Evolutionary conservation across 2,113 vertebrate genomes (phyloP).

Genomic region (Camelus bactrianus): DNA sequence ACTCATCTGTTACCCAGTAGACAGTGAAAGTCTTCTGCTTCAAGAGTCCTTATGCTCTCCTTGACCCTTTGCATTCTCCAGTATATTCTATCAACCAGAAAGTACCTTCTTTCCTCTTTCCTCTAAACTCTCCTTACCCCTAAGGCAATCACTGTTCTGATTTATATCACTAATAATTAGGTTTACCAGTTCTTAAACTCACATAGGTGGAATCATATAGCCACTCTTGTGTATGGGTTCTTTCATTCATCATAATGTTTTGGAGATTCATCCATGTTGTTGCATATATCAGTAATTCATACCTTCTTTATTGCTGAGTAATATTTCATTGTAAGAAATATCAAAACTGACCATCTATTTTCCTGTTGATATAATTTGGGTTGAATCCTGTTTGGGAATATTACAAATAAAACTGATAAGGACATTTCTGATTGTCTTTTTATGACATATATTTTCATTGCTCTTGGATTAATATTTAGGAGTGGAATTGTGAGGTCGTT

Average conservation of each 20-base stretch:
- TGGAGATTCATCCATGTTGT: neutral
- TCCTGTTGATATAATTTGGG: neutral
- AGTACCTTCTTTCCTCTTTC: neutral
- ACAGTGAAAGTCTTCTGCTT: neutral
- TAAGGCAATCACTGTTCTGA: neutral
- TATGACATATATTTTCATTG: neutral
- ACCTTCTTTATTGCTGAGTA: neutral
- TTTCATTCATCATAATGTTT: neutral
- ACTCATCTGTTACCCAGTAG: neutral
- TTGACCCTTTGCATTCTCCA: neutral
- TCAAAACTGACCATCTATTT: neutral
- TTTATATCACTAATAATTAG: neutral
- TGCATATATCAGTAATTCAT: neutral
- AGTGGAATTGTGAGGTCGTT: too few relatives aligned
- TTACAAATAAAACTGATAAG: neutral
- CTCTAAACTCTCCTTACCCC: neutral
- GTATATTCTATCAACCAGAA: neutral
- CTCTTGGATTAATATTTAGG: too few relatives aligned
- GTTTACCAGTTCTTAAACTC: neutral
- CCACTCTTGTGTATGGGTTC: neutral
- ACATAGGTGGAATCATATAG: neutral
- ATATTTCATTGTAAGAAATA: neutral
- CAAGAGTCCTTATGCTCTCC: neutral
- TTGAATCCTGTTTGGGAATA: neutral
- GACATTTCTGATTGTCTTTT: neutral